Evolutionary conservation across 2,888 invertebrate genomes (phyloP).

Genomic region (Cryptocheilus praepositus): DNA sequence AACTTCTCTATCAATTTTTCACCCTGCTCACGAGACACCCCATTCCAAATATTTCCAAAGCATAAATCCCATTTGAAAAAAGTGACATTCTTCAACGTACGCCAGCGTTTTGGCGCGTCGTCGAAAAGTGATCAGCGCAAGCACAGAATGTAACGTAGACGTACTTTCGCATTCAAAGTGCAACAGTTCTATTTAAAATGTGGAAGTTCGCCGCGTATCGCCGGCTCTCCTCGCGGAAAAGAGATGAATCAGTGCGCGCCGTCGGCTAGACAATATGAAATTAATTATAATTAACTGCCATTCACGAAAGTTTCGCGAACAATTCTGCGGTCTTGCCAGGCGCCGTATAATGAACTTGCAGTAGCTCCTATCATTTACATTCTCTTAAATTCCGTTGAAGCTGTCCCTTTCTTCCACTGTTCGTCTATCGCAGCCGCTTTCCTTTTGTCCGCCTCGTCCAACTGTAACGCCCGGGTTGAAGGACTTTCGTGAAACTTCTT

Average conservation of each 20-base stretch:
- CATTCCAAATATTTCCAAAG: too few relatives aligned
- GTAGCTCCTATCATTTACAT: conserved; percentile 50
- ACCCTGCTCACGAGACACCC: too few relatives aligned
- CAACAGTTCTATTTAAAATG: too few relatives aligned
- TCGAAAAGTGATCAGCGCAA: too few relatives aligned
- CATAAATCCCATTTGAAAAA: too few relatives aligned
- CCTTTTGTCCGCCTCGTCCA: too few relatives aligned
- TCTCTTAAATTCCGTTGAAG: conserved; percentile 42
- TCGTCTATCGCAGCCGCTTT: not conserved
- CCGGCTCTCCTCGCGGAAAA: conserved; percentile 14
- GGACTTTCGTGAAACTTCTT: conserved; percentile 33
- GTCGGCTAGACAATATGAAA: conserved; percentile 64
- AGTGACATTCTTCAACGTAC: too few relatives aligned
- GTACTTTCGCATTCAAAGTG: not conserved
- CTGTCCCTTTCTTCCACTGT: conserved; percentile 28
- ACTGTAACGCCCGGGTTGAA: not conserved
- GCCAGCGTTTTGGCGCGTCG: too few relatives aligned
- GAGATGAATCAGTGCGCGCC: conserved; percentile 27
- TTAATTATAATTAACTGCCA: conserved; percentile 71
- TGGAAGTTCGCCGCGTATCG: too few relatives aligned
- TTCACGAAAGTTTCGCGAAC: conserved; percentile 61
- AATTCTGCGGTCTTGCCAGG: conserved; percentile 49
- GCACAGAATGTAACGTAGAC: too few relatives aligned
- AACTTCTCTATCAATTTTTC: too few relatives aligned
- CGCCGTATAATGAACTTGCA: conserved; percentile 52